Conservation (phyloP, 2,113 vertebrate species). For the Pogona vitticeps region DNA sequence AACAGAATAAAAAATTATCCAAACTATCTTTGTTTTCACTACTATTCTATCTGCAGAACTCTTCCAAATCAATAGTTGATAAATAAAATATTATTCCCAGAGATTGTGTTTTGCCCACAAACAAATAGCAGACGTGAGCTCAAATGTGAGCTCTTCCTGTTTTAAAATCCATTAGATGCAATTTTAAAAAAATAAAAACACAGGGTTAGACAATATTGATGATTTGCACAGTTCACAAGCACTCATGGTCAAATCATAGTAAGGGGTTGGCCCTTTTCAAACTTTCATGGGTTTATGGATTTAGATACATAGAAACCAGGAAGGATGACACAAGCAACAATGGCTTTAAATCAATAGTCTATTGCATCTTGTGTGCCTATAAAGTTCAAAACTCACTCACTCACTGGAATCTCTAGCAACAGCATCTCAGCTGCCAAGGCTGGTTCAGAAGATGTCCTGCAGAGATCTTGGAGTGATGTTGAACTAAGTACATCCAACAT, state of each 20-base stretch:
- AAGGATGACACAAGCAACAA: not conserved
- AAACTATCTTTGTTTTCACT: not conserved
- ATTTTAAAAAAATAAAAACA: constrained; percentile 36
- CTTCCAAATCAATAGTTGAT: not conserved
- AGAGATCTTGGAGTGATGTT: not conserved
- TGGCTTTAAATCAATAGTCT: not conserved
- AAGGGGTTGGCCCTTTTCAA: not conserved
- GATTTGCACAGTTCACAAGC: not conserved
- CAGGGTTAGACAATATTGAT: not conserved
- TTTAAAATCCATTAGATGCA: not conserved
- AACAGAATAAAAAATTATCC: not conserved
- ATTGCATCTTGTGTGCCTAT: too few relatives aligned
- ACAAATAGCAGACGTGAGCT: too few relatives aligned
- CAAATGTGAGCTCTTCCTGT: not conserved
- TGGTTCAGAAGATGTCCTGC: not conserved
- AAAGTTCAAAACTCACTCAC: too few relatives aligned
- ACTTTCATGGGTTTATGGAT: not conserved
- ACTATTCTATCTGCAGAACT: not conserved
- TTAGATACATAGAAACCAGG: not conserved
- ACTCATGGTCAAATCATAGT: not conserved
- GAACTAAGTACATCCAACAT: too few relatives aligned
- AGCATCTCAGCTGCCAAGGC: not conserved
- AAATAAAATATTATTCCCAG: not conserved
- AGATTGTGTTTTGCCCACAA: too few relatives aligned
- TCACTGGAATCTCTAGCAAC: not conserved